Base-by-base conservation (phyloP, 2,888 invertebrate species). In the Autographa gamma region DNA sequence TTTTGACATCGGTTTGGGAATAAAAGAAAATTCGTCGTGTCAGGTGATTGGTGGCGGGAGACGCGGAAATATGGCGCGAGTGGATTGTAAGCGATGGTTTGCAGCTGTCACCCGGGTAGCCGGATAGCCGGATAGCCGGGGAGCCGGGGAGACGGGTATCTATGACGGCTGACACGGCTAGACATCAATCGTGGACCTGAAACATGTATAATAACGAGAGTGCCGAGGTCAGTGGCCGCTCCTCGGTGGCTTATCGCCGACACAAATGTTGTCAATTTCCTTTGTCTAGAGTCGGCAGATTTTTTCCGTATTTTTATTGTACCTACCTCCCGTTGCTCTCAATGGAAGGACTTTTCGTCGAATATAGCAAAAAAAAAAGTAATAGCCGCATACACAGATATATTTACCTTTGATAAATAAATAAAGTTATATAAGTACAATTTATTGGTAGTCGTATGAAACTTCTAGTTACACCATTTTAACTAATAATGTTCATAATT, bases 1-100 rank as follows among this genome's bases (percentile, higher is more conserved):
- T 80, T 76, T 68, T 77, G 80, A 43, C 59, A 48, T 52, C 13
- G 58, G 43, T 65, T 63, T 68, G 77, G 63, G 77, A 77, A 80
- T 80, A 71, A 68, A 72, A 48, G 67, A 59, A 68, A 58, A 62
- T 66, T 54, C 62, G 19, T n/a, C 34, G 38, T 59, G 58, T 56
- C 65, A 31, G 58, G 18, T 63, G 34, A n/a, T 31, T 32, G 18
- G 54, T 13, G 38, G 61, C 48, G 32, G 60, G 43, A 43, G 25
- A 56, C 54, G 54, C 11, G 54, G 54, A 25, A n/a, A 14, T 56
- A 25, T 19, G 54, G 54, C 13, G 2, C 19, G 54, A 4, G 25
- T 25, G 19, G 54, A 25, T 56, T 19, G 54, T 56, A 56, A 56
- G 54, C 54, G 54, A 25, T 56, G 54, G 54, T 13, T 56, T 19